These are phyloP conservation scores for Drosophila flavopinicola DNA, from an alignment of 2,888 invertebrate genomes.

Conservation along the genomic window DNA sequence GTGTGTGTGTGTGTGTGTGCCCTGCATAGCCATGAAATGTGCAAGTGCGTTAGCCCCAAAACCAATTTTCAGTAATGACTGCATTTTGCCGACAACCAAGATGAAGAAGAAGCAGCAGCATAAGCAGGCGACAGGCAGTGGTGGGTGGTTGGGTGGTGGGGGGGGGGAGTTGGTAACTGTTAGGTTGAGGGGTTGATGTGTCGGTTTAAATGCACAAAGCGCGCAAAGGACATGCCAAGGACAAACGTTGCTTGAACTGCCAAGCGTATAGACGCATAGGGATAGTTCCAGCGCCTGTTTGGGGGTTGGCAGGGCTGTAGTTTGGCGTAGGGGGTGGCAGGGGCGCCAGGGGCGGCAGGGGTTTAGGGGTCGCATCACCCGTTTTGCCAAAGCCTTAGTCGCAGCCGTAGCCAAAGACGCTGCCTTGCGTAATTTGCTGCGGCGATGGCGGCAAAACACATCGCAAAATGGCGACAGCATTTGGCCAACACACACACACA, in stretches of 20 bases:
- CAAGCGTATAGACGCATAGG: conserved; percentile 9
- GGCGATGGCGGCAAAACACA: conserved; percentile 80
- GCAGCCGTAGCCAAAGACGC: conserved; percentile 38
- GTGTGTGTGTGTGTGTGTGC: conserved; percentile 37
- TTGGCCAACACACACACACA: conserved; percentile 38
- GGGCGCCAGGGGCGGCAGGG: too few relatives aligned
- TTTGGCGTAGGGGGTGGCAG: background rate
- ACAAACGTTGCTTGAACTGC: conserved; percentile 79
- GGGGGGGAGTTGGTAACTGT: background rate
- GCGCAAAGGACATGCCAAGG: conserved; percentile 80
- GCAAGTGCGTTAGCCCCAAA: conserved; percentile 80
- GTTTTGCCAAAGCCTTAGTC: conserved; percentile 39
- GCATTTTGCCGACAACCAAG: conserved; percentile 71
- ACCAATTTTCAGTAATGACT: conserved; percentile 83
- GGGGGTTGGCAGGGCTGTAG: conserved; percentile 4
- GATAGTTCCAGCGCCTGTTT: too few relatives aligned
- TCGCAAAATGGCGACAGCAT: conserved; percentile 79
- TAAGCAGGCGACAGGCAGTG: background rate
- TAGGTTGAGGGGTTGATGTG: conserved; percentile 26
- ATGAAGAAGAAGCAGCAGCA: conserved; percentile 1
- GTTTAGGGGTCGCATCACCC: background rate
- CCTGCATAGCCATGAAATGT: conserved; percentile 77
- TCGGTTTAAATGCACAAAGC: conserved; percentile 78
- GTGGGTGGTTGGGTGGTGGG: conserved; percentile 3
- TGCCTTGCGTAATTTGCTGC: conserved; percentile 77